Percentiles rank a stretch among this genome's conserved stretches.
These are phyloP conservation scores for Urocyon cinereoargenteus DNA, from an alignment of 2,797 vertebrate species.

Conservation along the genomic window DNA sequence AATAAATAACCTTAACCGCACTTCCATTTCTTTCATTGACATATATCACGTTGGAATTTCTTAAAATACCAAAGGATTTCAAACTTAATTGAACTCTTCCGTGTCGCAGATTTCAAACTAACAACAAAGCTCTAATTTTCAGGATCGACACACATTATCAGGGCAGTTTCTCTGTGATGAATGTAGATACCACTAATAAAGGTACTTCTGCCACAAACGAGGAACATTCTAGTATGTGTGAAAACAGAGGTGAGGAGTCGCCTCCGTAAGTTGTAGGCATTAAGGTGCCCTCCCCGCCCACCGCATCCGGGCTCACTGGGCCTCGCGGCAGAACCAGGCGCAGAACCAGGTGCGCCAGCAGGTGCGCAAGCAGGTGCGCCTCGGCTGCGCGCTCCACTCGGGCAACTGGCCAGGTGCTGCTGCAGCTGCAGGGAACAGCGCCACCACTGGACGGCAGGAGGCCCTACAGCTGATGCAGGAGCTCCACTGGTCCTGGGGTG, in stretches of 20 bases:
- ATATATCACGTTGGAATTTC: background rate
- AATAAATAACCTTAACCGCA: background rate
- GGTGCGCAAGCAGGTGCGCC: background rate
- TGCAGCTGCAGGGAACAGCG: background rate
- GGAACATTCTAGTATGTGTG: background rate
- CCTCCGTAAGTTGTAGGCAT: background rate
- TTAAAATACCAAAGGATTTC: background rate
- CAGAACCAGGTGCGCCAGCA: background rate
- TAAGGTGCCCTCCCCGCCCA: background rate
- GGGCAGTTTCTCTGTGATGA: background rate
- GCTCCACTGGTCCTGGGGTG: fast-evolving
- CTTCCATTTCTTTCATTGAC: background rate
- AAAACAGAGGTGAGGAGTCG: background rate
- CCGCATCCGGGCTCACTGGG: no score
- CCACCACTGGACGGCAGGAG: background rate
- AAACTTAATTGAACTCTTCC: background rate
- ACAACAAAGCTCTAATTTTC: background rate
- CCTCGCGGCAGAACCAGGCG: fast-evolving
- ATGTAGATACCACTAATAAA: no score
- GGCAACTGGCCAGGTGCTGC: fast-evolving
- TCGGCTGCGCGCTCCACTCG: fast-evolving
- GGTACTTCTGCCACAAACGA: background rate
- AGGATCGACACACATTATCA: no score
- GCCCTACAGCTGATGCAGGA: background rate
- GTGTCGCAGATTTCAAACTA: background rate